Conservation (phyloP, 2,113 vertebrate species). For the Aplodontia rufa region DNA sequence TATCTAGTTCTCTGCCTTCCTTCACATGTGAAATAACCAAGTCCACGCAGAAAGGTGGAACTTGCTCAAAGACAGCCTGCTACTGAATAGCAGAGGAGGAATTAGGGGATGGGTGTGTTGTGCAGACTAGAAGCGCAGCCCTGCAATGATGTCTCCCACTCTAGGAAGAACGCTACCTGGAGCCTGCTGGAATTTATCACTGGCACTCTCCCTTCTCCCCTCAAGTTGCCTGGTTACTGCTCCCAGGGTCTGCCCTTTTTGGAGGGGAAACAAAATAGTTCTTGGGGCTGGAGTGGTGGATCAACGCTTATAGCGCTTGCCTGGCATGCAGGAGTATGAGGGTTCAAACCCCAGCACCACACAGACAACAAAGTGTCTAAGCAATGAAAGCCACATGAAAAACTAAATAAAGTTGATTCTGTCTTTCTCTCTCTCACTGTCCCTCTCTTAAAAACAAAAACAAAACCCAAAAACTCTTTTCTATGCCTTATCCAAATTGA, state of each 20-base stretch:
- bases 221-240: neutral
- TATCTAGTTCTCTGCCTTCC: constrained; percentile 51
- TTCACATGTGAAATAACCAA: constrained; percentile 38
- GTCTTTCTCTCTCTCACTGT: no score
- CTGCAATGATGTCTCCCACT: neutral
- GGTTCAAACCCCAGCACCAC: no score
- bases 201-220: neutral
- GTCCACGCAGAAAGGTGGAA: neutral
- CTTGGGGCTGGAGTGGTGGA: no score
- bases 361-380: no score
- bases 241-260: neutral
- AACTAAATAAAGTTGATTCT: no score
- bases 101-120: neutral
- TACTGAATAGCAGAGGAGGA: neutral
- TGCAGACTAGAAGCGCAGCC: neutral
- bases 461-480: no score
- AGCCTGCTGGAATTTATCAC: neutral
- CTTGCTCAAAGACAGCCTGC: neutral
- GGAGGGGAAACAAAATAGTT: neutral
- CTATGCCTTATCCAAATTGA: neutral
- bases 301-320: no score
- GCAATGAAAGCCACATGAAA: no score
- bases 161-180: neutral
- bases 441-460: no score
- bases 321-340: no score